Percentiles rank a stretch among this genome's conserved stretches.
Evolutionary conservation across 2,797 vertebrate genomes (phyloP).

Genomic region (Kryptolebias ocellatus): DNA sequence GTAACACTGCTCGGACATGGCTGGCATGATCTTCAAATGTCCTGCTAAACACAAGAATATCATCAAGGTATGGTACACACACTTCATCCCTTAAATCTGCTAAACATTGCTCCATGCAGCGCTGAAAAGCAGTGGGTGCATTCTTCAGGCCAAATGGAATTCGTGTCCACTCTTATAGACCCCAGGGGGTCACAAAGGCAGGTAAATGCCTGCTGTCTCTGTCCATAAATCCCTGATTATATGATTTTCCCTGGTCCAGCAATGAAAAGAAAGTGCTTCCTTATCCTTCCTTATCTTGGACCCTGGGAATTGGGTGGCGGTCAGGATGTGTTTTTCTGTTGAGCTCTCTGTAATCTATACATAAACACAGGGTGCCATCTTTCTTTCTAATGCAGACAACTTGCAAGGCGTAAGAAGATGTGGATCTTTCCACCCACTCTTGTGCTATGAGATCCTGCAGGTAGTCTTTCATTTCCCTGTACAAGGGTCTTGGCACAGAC

Average conservation of each 20-base stretch:
- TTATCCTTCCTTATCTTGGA: too few relatives aligned
- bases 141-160: neutral
- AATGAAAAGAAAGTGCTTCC: neutral
- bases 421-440: constrained; percentile 7
- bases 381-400: constrained; percentile 1
- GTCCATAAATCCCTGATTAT: constrained; percentile 1
- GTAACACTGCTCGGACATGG: neutral
- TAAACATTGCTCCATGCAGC: constrained; percentile 2
- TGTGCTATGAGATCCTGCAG: constrained; percentile 1
- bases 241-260: neutral
- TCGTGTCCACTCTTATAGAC: neutral
- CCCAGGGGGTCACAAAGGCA: neutral
- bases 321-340: constrained; percentile 4
- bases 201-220: neutral
- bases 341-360: constrained; percentile 11
- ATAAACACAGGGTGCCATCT: neutral
- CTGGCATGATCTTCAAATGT: neutral
- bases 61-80: constrained; percentile 6
- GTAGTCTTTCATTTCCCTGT: constrained; percentile 35
- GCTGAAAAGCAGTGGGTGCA: neutral
- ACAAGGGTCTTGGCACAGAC: constrained; percentile 37
- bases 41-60: constrained; percentile 1
- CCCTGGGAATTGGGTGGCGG: neutral
- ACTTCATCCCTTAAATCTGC: neutral
- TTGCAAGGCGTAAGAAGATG: constrained; percentile 5